phyloP scores from a whole-genome alignment of 2,888 invertebrate species.

The Capitulum mitella region DNA sequence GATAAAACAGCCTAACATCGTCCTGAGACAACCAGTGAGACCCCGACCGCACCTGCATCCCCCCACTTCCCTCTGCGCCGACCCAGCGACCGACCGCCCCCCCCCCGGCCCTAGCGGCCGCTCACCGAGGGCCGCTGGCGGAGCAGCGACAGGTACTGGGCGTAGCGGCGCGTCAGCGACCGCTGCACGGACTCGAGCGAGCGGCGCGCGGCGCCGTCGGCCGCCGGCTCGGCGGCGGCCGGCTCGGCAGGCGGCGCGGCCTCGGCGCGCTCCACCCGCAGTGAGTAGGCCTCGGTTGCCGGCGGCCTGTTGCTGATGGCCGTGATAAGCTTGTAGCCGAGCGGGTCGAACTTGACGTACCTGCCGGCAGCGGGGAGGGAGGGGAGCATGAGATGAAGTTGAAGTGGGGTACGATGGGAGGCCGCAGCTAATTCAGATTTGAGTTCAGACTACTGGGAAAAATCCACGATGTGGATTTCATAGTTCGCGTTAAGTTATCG shows the following conservation, averaged over 20 bases:
- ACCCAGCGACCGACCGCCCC: too few relatives aligned
- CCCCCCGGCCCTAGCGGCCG: constrained; percentile 9
- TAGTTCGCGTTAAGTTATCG: too few relatives aligned
- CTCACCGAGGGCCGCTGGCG: neutral
- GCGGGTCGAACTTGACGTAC: constrained; percentile 73
- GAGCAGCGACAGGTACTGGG: constrained; percentile 29
- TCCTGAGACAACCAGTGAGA: too few relatives aligned
- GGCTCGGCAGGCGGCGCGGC: constrained; percentile 23
- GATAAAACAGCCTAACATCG: too few relatives aligned
- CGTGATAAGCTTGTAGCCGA: constrained; percentile 72
- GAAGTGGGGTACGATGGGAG: too few relatives aligned
- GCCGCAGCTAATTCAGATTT: too few relatives aligned
- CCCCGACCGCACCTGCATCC: too few relatives aligned
- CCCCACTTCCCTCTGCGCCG: too few relatives aligned
- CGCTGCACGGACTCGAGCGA: constrained; percentile 12
- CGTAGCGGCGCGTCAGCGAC: constrained; percentile 28
- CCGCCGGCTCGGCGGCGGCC: neutral
- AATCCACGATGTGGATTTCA: too few relatives aligned
- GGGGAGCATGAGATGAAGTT: too few relatives aligned
- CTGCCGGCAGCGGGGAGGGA: constrained; percentile 52
- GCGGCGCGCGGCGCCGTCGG: neutral
- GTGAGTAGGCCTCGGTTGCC: neutral
- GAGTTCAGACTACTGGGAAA: too few relatives aligned
- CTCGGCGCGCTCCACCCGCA: neutral
- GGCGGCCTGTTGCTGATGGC: constrained; percentile 60